Percentiles rank a stretch among this genome's conserved stretches.
Evolutionary conservation across 2,797 vertebrate genomes (phyloP).

Genomic region (Lepilemur ruficaudatus): DNA sequence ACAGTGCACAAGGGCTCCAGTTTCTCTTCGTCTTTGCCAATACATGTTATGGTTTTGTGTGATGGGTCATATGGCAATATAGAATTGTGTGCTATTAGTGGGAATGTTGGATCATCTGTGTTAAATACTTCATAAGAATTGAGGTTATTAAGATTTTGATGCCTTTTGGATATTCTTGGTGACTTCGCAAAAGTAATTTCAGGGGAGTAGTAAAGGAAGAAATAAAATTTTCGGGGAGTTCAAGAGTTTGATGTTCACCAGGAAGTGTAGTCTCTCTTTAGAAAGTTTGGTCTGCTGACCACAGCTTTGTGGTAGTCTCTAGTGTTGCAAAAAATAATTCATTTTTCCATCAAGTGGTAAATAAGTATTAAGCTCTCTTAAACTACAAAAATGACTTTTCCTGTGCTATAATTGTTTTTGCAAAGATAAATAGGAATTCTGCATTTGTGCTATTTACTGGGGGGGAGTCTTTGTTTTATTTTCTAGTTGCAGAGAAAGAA

Average conservation of each 20-base stretch:
- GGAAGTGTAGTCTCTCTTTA: slow-evolving; percentile 27
- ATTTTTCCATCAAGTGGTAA: slow-evolving; percentile 52
- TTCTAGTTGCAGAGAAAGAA: background rate
- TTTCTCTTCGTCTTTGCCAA: background rate
- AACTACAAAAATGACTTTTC: slow-evolving; percentile 12
- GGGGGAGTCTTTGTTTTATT: background rate
- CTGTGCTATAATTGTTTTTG: slow-evolving; percentile 33
- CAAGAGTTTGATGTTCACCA: slow-evolving; percentile 4
- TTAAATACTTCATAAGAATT: background rate
- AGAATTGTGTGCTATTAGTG: background rate
- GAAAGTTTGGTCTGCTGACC: slow-evolving; percentile 29
- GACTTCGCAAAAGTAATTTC: slow-evolving; percentile 44
- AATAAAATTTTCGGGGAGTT: background rate
- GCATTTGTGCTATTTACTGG: background rate
- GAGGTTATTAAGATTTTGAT: slow-evolving; percentile 12
- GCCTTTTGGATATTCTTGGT: background rate
- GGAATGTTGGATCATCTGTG: background rate
- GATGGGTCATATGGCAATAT: background rate
- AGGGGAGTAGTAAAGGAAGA: background rate
- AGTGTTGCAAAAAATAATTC: slow-evolving; percentile 32
- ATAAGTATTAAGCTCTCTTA: slow-evolving; percentile 32
- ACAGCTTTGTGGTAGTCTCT: slow-evolving; percentile 22
- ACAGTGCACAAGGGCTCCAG: background rate
- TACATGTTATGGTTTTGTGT: background rate
- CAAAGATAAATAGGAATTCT: slow-evolving; percentile 23